phyloP scores from a whole-genome alignment of 2,113 vertebrate genomes.

The Sialia sialis region DNA sequence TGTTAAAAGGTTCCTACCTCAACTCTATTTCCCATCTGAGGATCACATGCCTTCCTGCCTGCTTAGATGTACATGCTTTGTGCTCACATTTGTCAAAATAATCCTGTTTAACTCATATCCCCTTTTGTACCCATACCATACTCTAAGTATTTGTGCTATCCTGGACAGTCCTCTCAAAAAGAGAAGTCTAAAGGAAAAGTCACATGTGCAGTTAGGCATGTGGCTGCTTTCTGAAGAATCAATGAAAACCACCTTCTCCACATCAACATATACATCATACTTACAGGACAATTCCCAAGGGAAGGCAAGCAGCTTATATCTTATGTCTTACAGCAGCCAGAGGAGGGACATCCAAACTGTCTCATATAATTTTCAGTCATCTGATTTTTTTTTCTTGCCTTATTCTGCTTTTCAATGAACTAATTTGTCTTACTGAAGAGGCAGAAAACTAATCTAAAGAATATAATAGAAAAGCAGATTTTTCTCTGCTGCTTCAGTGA shows the following conservation, averaged over 20 bases:
- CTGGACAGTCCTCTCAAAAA: neutral
- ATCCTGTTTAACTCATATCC: neutral
- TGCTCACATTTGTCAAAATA: neutral
- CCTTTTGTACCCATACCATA: neutral
- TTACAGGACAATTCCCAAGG: neutral
- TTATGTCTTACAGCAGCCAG: neutral
- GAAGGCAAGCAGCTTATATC: neutral
- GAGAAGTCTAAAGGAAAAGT: neutral
- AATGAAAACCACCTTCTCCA: neutral
- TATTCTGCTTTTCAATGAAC: neutral
- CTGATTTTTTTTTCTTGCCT: neutral
- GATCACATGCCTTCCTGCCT: neutral
- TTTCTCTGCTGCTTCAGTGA: neutral
- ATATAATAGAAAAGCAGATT: neutral
- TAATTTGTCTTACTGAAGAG: neutral
- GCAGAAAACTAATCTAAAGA: neutral
- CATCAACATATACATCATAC: neutral
- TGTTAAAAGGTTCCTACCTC: neutral
- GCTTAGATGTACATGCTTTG: neutral
- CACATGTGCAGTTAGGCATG: neutral
- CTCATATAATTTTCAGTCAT: neutral
- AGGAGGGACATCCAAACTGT: neutral
- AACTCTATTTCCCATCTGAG: neutral
- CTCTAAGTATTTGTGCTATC: neutral
- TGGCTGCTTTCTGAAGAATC: neutral